phyloP scores from a whole-genome alignment of 30 jellyfish, hydroid and myxozoan genomes.

The Calvadosia cruxmelitensis region DNA sequence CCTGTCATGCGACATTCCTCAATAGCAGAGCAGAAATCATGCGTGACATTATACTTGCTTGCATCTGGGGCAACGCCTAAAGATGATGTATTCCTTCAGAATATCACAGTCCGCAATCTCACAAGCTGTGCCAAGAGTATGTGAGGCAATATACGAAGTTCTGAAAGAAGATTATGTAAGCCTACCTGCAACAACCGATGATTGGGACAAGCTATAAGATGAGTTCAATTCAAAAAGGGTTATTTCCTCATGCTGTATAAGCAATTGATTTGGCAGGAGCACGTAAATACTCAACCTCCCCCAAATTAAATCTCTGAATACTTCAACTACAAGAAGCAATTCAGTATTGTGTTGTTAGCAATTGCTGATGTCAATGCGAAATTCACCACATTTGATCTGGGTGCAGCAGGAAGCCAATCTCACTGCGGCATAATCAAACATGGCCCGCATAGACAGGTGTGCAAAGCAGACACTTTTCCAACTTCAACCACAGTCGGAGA shows the following conservation, averaged over 20 bases:
- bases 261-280: slow-evolving; percentile 38
- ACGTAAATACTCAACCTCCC: slow-evolving; percentile 11
- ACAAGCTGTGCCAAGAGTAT: slow-evolving; percentile 11
- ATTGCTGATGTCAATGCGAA: slow-evolving; percentile 21
- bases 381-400: slow-evolving; percentile 15
- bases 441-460: background rate
- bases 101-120: slow-evolving; percentile 15
- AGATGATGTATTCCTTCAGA: slow-evolving; percentile 19
- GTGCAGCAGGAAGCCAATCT: slow-evolving; percentile 33
- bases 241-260: slow-evolving; percentile 31
- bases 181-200: slow-evolving; percentile 17
- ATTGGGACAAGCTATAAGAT: slow-evolving; percentile 18
- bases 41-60: slow-evolving; percentile 15
- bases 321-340: slow-evolving; percentile 24
- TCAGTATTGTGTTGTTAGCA: slow-evolving; percentile 21
- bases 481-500: no score
- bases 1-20: slow-evolving; percentile 16
- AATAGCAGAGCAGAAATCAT: slow-evolving; percentile 18
- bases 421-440: slow-evolving; percentile 22
- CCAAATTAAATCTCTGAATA: slow-evolving; percentile 19
- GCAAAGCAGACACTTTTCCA: background rate
- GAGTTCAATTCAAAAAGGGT: slow-evolving; percentile 29
- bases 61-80: slow-evolving; percentile 27
- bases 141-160: slow-evolving; percentile 17
- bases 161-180: slow-evolving; percentile 15